These are phyloP conservation scores for Myrmecobius fasciatus DNA, from an alignment of 2,113 vertebrate species.

Conservation along the genomic window DNA sequence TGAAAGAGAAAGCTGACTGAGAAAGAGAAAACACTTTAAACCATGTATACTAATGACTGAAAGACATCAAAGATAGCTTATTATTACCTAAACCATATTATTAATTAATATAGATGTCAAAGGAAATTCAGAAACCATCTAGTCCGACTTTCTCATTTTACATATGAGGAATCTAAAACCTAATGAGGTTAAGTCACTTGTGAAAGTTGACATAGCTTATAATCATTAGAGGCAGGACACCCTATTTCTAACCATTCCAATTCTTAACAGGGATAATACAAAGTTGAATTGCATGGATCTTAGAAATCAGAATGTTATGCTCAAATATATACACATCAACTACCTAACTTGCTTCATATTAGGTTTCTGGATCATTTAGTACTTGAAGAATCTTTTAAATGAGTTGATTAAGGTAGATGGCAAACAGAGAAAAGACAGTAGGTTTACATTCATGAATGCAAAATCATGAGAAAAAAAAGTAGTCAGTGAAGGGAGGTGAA, in stretches of 20 bases:
- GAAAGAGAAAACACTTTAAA: neutral
- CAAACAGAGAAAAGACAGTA: neutral
- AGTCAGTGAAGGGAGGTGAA: neutral
- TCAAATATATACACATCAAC: neutral
- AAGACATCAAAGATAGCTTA: neutral
- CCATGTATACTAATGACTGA: neutral
- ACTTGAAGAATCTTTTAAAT: neutral
- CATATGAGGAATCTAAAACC: neutral
- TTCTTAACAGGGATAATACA: neutral
- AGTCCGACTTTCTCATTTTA: neutral
- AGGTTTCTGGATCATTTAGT: neutral
- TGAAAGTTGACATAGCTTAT: neutral
- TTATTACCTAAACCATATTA: neutral
- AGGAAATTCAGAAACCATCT: neutral
- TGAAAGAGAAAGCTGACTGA: neutral
- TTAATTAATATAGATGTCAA: neutral
- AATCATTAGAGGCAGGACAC: neutral
- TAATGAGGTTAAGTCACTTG: neutral
- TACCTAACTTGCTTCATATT: neutral
- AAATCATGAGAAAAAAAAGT: neutral
- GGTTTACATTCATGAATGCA: neutral
- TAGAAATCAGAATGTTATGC: neutral
- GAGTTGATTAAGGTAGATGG: neutral
- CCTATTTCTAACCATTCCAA: neutral
- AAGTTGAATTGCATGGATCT: neutral